Base-by-base conservation (phyloP, 2,113 vertebrate genomes). In the Malurus melanocephalus region DNA sequence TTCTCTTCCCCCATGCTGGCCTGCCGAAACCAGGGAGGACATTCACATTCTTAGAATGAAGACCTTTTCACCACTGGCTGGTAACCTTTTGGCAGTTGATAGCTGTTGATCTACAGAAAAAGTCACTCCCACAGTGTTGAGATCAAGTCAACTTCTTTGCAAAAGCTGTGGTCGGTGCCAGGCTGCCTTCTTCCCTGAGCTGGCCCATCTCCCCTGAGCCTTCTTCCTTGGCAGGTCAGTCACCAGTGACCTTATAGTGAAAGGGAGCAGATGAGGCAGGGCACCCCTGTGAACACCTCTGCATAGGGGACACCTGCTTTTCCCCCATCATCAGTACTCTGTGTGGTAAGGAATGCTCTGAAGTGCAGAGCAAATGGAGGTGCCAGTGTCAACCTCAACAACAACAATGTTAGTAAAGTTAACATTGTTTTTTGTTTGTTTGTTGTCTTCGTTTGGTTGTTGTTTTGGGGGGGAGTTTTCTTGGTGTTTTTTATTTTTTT, bases 351-450 rank as follows among this genome's bases (percentile, higher is more conserved):
- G 11, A 20, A 21, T 2, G 2, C 9, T 30, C 22, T 49, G 64
- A 32, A 2, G 1, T 23, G 18, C 1, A 2, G 27, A 65, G 8
- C 2, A 4, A 71, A 32, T 14, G 10, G 30, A 13, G 4, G 24
- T 3, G 2, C 11, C 16, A 14, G 6, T 43, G 14, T 55, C 40
- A 60, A 30, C 42, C 48, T 64, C 75, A 48, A n/a, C n/a, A n/a
- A n/a, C n/a, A n/a, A n/a, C n/a, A n/a, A 49, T 17, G 2, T 17
- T 43, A 71, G 12, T 33, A 42, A 65, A 55, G 4, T 4, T 80
- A 59, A 40, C 53, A 43, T 75, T 42, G 13, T 35, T 53, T 86
- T 21, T 23, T n/a, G 28, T 38, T 38, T 38, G 2, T 46, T 57
- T 38, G 2, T 46, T 57, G 32, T 11, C 1, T 28, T 76, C 33